Base-by-base conservation (phyloP, 2,113 vertebrate genomes). In the Saccopteryx leptura region DNA sequence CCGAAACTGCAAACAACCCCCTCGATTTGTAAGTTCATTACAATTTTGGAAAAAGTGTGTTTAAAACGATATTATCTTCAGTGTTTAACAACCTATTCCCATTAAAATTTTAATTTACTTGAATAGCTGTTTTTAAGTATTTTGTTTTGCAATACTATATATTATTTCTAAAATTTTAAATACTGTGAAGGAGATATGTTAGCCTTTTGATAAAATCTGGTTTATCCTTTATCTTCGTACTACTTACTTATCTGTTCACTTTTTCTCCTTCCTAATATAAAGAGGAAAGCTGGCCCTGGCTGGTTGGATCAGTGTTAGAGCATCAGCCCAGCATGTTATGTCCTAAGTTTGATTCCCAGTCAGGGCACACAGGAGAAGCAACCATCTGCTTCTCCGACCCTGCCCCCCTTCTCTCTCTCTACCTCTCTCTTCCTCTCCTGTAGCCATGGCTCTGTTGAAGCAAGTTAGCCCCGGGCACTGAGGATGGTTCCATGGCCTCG, bases 1-100 rank as follows among this genome's bases (percentile, higher is more conserved):
- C 71, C 99, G 99, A 78, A 99, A 99, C 98, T 99, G 99, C 98
- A 99, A 98, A 98, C 99, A 99, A 54, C 98, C 99, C 19, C 98
- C 99, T 60, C 98, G 99, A 99, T 99, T 99, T 98, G 99, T 99
- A 98, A 99, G 99, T 99, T 9, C 58, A 69, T 93, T 80, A 56
- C 21, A 85, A n/a, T 96, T 94, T 78, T 92, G 75, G 81, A 80
- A 84, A 92, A 58, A 13, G 12, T 84, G 9, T 50, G 82, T 91
- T 78, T 78, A 76, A 69, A 93, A 72, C 65, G 92, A 2, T 88
- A 79, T 60, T 92, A 33, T 84, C 56, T 93, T 96, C 31, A 89
- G 1, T 94, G 54, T 86, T 97, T 92, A 92, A 66, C 31, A 90
- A 9, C 54, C 8, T 90, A 1, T 76, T 93, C 18, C 18, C 26